Base-by-base conservation (phyloP, 2,888 invertebrate genomes). In the Cosmia pyralina region DNA sequence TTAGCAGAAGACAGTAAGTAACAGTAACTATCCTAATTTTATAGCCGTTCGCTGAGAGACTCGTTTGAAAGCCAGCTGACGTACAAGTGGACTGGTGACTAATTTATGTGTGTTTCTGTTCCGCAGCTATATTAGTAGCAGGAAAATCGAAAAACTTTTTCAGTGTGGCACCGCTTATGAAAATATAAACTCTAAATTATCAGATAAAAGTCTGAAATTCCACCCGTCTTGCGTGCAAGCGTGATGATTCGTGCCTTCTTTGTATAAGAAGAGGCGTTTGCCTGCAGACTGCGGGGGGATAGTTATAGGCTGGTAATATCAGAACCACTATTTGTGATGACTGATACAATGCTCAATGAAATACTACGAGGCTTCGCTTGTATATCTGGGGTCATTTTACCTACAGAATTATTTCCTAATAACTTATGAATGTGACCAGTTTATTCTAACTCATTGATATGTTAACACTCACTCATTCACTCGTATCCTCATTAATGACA, bases 71-170 rank as follows among this genome's bases (percentile, higher is more conserved):
- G 75, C 66, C 57, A 52, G 64, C 46, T 75, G 78, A 78, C 81
- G 38, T 69, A 78, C 69, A 60, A 78, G 78, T 78, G 55, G 76
- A 50, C 64, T 64, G 81, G 28, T 69, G 81, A 78, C 52, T 65
- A 65, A 75, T 78, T 68, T 81, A 78, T 55, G 38, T 63, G 41
- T 59, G 52, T 50, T 28, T n/a, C 57, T 73, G 46, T 68, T 75
- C 41, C 55, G 44, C 13, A 13, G 69, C 28, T 75, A 81, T 57
- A 66, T 53, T 17, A 19, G 75, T 62, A 41, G 41, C 41, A 34
- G 48, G 44, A 17, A 70, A 70, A 78, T 34, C 1, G 11, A 50
- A 62, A 46, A 55, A 38, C 8, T 5, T 69, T 41, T 53, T 60
- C 22, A 19, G 44, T 17, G 63, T n/a, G 7, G 1, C 15, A 19